Evolutionary conservation across 2,888 invertebrate species (phyloP).

Genomic region (Cataglyphis rosenhaueri): DNA sequence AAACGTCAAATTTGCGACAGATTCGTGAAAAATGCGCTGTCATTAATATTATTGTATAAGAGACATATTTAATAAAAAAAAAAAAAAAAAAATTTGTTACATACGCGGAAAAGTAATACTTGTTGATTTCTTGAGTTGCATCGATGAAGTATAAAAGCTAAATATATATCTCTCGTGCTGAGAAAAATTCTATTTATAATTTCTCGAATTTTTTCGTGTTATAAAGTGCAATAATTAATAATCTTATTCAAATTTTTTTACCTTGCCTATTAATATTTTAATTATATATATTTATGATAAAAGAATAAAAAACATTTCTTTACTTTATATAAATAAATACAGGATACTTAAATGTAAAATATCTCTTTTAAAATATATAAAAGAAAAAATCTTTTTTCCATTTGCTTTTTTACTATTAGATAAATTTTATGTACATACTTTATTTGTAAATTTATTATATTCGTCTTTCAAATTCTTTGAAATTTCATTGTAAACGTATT

Average conservation of each 20-base stretch:
- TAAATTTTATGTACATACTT: background rate
- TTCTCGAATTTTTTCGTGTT: background rate
- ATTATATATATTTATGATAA: background rate
- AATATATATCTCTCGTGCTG: background rate
- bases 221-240: background rate
- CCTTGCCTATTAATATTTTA: background rate
- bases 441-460: background rate
- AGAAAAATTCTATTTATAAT: background rate
- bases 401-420: background rate
- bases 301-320: background rate
- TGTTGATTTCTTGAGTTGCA: background rate
- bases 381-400: background rate
- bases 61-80: conserved; percentile 9
- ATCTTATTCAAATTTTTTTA: background rate
- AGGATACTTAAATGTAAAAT: background rate
- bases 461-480: background rate
- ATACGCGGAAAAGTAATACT: background rate
- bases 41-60: background rate
- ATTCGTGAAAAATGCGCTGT: background rate
- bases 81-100: background rate
- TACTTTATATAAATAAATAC: background rate
- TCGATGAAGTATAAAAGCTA: background rate
- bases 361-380: background rate
- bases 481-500: too few relatives aligned
- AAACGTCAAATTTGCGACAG: conserved; percentile 24